These are phyloP conservation scores for Mus musculus DNA, from an alignment of 2,113 vertebrate species.

Conservation along the genomic window GRCm39 chr11:99181501-99182000, in stretches of 20 bases:
- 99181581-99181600: neutral
- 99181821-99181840: neutral
- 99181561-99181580: neutral
- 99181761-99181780: neutral
- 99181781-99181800: neutral
- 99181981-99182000: neutral
- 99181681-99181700: neutral
- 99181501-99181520: too few relatives aligned
- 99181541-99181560: neutral
- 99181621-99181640: constrained; percentile 35
- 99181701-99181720: neutral
- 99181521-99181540: too few relatives aligned
- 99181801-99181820: neutral
- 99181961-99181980: neutral
- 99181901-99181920: neutral
- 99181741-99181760: neutral
- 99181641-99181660: neutral
- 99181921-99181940: neutral
- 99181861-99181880: neutral
- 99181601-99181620: neutral
- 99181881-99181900: neutral
- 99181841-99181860: neutral
- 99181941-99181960: neutral
- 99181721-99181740: neutral
- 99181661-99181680: neutral